phyloP scores from a whole-genome alignment of 2,888 invertebrate genomes.

The Pimpla rufipes region DNA sequence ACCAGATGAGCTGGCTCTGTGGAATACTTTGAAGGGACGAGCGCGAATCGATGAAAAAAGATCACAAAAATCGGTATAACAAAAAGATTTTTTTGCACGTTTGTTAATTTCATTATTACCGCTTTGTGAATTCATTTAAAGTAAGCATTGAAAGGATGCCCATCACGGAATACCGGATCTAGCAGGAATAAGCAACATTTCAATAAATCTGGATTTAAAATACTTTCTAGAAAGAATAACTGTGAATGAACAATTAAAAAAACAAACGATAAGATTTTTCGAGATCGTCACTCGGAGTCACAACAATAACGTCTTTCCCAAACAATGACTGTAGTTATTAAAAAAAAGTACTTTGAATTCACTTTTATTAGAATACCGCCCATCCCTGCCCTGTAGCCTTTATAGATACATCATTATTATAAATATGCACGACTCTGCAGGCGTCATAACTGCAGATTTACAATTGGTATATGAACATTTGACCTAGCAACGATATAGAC shows the following conservation, averaged over 20 bases:
- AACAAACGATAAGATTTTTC: too few relatives aligned
- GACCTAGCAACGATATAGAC: constrained; percentile 14
- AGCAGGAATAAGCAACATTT: background rate
- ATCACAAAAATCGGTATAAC: background rate
- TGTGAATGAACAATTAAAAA: too few relatives aligned
- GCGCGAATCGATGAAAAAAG: background rate
- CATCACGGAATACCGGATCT: background rate
- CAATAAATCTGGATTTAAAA: background rate
- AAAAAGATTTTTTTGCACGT: background rate
- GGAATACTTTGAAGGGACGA: constrained; percentile 19
- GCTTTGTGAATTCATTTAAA: background rate
- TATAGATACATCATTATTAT: constrained; percentile 44
- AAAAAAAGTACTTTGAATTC: background rate
- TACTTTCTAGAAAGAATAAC: too few relatives aligned
- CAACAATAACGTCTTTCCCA: too few relatives aligned
- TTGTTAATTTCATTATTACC: background rate
- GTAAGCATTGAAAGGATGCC: background rate
- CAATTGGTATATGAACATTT: constrained; percentile 33
- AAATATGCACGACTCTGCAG: constrained; percentile 12
- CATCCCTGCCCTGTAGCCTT: background rate
- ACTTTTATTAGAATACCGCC: background rate
- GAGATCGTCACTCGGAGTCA: too few relatives aligned
- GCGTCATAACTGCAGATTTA: constrained; percentile 24
- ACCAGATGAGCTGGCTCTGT: constrained; percentile 36
- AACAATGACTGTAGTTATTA: too few relatives aligned